Evolutionary conservation across 1,140 invertebrate genomes (phyloP), one percentile per base, ranked within the genome.

Genomic region (Dreissena polymorpha): DNA sequence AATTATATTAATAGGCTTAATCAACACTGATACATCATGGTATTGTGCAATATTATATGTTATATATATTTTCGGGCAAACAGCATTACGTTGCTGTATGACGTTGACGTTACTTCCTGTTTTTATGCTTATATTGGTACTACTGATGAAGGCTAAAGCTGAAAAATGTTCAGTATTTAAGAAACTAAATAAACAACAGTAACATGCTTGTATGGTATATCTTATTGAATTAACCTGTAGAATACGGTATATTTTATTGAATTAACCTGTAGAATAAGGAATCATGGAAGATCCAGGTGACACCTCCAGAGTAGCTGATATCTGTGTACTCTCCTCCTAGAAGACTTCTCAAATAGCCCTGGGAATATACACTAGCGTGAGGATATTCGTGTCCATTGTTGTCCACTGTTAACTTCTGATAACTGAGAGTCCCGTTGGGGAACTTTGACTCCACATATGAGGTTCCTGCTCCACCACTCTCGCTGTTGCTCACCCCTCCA

Each of bases 261-360:
- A 39, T 39, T 39, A 39, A 39, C 39, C 77, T 68, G 75, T 90
- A 90, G 21, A 55, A 21, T 18, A 65, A 14, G 2, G 75, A 25
- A 12, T 86, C 69, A 77, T 89, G 83, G 78, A 86, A 89, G 18
- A 90, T 78, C 89, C 89, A 90, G 8, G 88, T 89, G n/a, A 90
- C 82, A 0, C 88, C 89, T 14, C 89, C 89, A 14, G 83, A 71
- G 67, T 82, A 70, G 12, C 78, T 84, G 64, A 89, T 87, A 64
- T 89, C 83, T 53, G 27, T 29, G 74, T 89, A 90, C 5, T 84
- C 65, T 53, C 89, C 89, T 55, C 87, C 78, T 2, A 87, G 77
- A 3, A 90, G 82, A 69, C 82, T 85, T 73, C 85, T 73, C 53
- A 87, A 71, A 23, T 85, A 70, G 7, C 86, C 85, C 7, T 86